These are phyloP conservation scores for Tokudaia tokunoshimensis DNA, from an alignment of 2,797 vertebrate genomes.

Conservation along the genomic window DNA sequence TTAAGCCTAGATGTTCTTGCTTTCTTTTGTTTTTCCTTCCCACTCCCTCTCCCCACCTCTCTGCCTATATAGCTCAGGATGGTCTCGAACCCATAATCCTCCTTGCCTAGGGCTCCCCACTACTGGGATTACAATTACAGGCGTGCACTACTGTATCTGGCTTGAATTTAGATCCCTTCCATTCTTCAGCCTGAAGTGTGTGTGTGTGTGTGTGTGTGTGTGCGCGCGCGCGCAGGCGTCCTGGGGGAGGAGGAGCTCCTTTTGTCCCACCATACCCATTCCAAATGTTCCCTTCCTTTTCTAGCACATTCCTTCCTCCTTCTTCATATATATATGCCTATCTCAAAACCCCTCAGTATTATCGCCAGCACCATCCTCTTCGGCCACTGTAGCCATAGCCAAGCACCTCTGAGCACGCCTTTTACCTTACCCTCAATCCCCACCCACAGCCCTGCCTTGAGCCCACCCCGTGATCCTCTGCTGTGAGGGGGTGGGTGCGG, in stretches of 20 bases:
- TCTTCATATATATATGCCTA: background rate
- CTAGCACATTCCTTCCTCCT: background rate
- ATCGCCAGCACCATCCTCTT: background rate
- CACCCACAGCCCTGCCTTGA: background rate
- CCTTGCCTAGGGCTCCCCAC: background rate
- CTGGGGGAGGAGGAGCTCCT: background rate
- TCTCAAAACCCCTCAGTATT: background rate
- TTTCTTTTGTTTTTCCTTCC: background rate
- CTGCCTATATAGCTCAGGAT: background rate
- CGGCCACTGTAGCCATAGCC: accelerated
- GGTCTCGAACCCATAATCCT: background rate
- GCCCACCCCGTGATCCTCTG: background rate
- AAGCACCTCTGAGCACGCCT: background rate
- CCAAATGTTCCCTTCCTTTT: background rate
- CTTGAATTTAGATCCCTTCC: background rate
- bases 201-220: background rate
- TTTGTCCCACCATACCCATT: background rate
- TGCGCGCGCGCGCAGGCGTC: background rate
- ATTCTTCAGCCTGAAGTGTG: background rate
- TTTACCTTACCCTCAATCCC: background rate
- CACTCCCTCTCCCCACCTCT: background rate
- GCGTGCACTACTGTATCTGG: background rate
- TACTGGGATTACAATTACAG: background rate
- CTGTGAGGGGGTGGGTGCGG: too few species aligned
- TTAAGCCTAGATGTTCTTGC: background rate